Percentiles rank a stretch among this genome's conserved stretches.
phyloP scores from a whole-genome alignment of 2,797 vertebrate species.

The Sebastes hubbsi region DNA sequence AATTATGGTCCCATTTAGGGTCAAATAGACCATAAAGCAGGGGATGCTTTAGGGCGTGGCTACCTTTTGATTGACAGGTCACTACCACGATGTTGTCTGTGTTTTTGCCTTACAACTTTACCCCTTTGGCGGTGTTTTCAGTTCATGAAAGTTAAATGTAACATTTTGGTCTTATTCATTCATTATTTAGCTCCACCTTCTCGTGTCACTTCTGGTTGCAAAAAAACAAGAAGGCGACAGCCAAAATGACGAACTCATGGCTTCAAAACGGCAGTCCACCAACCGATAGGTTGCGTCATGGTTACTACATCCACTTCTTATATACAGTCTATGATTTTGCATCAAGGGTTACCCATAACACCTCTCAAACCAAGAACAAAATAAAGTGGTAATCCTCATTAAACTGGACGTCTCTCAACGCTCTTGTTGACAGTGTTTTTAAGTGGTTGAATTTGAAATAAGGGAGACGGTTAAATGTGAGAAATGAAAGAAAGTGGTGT shows the following conservation, averaged over 20 bases:
- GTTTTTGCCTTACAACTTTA: too few species aligned
- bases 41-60: too few species aligned
- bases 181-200: too few species aligned
- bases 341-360: background rate
- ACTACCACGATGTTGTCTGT: too few species aligned
- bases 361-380: background rate
- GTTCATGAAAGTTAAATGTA: too few species aligned
- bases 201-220: too few species aligned
- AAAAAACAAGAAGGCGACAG: too few species aligned
- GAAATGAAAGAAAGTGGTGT: background rate
- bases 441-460: background rate
- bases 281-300: background rate
- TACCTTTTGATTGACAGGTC: too few species aligned
- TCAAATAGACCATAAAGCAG: too few species aligned
- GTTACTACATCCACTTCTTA: background rate
- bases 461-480: background rate
- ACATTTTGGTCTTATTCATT: too few species aligned
- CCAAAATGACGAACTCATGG: fast-evolving
- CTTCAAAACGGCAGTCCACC: background rate
- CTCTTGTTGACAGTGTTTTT: background rate
- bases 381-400: background rate
- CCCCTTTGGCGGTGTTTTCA: too few species aligned
- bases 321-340: background rate
- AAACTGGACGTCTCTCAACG: background rate
- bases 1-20: too few species aligned